Base-by-base conservation (phyloP, 2,113 vertebrate species). In the Heterocephalus glaber region DNA sequence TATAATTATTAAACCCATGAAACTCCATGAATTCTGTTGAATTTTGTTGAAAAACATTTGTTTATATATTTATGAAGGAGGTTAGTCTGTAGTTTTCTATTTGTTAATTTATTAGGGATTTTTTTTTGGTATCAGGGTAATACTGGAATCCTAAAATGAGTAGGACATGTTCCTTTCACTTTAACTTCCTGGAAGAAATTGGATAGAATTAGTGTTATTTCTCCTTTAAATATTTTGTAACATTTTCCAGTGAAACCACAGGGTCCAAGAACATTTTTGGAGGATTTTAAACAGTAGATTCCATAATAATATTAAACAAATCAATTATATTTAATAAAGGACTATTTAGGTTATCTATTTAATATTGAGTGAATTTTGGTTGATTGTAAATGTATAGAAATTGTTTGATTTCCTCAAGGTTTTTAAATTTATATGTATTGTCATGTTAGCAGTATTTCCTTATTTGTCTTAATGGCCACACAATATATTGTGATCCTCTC, bases 1-100 rank as follows among this genome's bases (percentile, higher is more conserved):
- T 92, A 86, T 49, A 76, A 63, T 80, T 86, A 61, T 63, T 70
- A 35, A 91, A 47, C 11, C 12, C 12, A 56, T 56, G 54, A 56
- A 56, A 56, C 63, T 87, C 33, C 22, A 76, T 83, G 2, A 38
- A 80, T 65, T 88, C 54, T 0, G 38, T 93, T 93, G 56, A 85
- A 85, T 77, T 93, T 58, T 96, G n/a, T 85, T 81, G n/a, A 96
- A 52, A 88, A 92, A 63, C 65, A 52, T 91, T 86, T 95, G 35
- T 7, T 89, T 94, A 47, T 89, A 47, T 92, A 30, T 70, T 94
- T 16, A 49, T 33, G 16, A 81, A 95, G 19, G 52, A 74, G 83
- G 58, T 52, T 35, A 90, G n/a, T 74, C 19, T 79, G 5, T 52
- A 74, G 61, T 89, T 89, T 96, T 89, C 58, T 96, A 82, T 84